Evolutionary conservation across 2,113 vertebrate species (phyloP).

Genomic region (Genyomyrus donnyi): DNA sequence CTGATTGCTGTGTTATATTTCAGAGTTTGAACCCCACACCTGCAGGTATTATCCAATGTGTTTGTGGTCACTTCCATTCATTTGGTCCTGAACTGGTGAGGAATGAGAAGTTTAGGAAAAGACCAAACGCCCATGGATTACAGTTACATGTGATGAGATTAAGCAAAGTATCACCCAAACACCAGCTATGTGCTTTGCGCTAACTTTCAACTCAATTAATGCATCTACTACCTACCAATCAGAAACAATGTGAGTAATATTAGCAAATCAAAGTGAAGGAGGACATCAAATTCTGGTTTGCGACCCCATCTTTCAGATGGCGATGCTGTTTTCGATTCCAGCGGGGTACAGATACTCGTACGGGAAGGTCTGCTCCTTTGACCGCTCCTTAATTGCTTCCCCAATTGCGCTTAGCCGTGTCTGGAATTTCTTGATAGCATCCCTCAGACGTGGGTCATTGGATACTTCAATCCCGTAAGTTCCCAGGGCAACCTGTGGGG

Average conservation of each 20-base stretch:
- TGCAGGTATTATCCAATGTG: no score
- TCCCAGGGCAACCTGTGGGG: not conserved
- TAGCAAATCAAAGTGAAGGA: not conserved
- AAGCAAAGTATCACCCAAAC: not conserved
- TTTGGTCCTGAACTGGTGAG: no score
- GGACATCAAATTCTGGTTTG: not conserved
- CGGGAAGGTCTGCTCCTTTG: not conserved
- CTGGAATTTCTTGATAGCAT: not conserved
- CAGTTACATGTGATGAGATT: not conserved
- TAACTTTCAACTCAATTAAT: not conserved
- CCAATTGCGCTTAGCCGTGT: not conserved
- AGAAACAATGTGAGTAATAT: not conserved
- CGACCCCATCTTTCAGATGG: not conserved
- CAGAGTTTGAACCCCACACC: no score
- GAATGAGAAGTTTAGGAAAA: not conserved
- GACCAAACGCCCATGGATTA: not conserved
- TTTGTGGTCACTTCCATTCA: no score
- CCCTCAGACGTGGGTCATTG: not conserved
- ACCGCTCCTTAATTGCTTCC: not conserved
- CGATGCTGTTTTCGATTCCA: constrained; percentile 12
- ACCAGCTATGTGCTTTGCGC: not conserved
- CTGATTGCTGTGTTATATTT: no score
- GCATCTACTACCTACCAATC: not conserved
- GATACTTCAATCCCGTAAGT: not conserved
- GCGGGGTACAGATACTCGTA: not conserved